Evolutionary conservation across 2,888 invertebrate species (phyloP), one percentile per base, ranked within the genome.

Genomic region (Chrysolina oricalcia): DNA sequence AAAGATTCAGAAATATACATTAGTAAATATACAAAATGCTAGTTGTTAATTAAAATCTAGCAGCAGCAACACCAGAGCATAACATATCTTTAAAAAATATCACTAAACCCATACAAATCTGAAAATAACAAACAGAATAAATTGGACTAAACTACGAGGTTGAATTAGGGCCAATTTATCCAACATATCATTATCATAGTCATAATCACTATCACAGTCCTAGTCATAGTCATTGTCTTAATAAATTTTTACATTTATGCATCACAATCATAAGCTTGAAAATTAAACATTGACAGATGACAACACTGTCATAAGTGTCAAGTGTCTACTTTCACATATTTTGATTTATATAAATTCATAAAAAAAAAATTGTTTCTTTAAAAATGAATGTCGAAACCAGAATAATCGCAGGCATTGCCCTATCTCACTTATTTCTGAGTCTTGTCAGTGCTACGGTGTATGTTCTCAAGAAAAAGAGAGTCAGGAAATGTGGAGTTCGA

Each of bases 401-500:
- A 35, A 40, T 40, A 63, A 40, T 63, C 10, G n/a, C 17, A n/a
- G 6, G 35, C 35, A 35, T 35, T 35, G 8, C 27, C 2, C 27
- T n/a, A 13, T 63, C 63, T 1, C 35, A 63, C 19, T 2, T 63
- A 17, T 19, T 40, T 35, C 10, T 63, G 6, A 63, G 13, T 63
- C 63, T 40, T 35, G 35, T 35, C 6, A 63, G n/a, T 63, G 17
- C 40, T 63, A 17, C 40, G 40, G 40, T 63, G n/a, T 40, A 10
- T 19, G 6, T 63, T 13, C 3, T 27, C 1, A 35, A 63, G 23
- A 63, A 40, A 40, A 63, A 40, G n/a, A 63, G 35, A 40, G 35
- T 35, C 35, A 63, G 40, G 63, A 27, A 11, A 63, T 63, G 63
- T 63, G 63, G 40, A 40, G 40, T 63, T 63, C 35, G 63, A 8